Conservation (phyloP, 2,888 invertebrate species). For the Tenodera sinensis region DNA sequence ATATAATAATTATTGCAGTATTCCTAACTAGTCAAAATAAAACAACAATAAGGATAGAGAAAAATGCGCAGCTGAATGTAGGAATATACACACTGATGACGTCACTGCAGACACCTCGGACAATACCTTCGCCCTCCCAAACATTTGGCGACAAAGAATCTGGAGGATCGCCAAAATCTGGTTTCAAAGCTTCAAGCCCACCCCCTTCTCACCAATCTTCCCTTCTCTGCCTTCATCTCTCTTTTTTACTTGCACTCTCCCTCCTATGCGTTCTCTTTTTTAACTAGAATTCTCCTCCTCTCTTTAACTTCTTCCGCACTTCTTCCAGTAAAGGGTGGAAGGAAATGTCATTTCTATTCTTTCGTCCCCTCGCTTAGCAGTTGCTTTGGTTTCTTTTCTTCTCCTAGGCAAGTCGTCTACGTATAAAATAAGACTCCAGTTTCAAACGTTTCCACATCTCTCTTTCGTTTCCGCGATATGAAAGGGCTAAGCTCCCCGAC, state of each 20-base stretch:
- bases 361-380: neutral
- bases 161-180: conserved; percentile 24
- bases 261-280: neutral
- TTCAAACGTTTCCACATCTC: neutral
- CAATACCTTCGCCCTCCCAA: conserved; percentile 20
- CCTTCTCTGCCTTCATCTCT: neutral
- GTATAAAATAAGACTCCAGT: conserved; percentile 11
- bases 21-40: no score
- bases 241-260: neutral
- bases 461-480: neutral
- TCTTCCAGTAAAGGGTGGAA: neutral
- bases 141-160: conserved; percentile 28
- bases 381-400: neutral
- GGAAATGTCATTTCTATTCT: conserved; percentile 18
- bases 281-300: neutral
- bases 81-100: neutral
- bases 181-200: conserved; percentile 2
- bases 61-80: no score
- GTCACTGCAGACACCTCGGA: conserved; percentile 18
- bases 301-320: neutral
- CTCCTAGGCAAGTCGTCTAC: neutral
- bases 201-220: neutral
- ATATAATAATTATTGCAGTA: no score
- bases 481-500: neutral
- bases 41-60: no score